Percentiles rank a stretch among this genome's conserved stretches.
phyloP scores from a whole-genome alignment of 2,888 invertebrate genomes.

The Rhingia campestris region DNA sequence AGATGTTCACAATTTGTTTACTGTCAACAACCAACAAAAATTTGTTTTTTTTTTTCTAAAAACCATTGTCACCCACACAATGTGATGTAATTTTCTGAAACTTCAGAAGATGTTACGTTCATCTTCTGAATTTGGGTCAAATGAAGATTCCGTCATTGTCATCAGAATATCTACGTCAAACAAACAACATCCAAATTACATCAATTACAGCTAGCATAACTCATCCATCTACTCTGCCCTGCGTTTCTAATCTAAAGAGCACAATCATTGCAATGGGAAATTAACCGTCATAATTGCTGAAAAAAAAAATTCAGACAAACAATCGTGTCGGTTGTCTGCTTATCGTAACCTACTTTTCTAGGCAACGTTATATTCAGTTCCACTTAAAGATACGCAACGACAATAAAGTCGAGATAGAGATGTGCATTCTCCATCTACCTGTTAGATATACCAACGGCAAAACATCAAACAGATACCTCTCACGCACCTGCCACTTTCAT shows the following conservation, averaged over 20 bases:
- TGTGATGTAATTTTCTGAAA: too few species aligned
- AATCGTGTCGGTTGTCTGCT: neutral
- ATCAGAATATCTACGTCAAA: too few species aligned
- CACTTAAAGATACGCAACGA: neutral
- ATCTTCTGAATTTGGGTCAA: constrained; percentile 8
- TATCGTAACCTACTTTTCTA: neutral
- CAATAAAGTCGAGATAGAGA: too few species aligned
- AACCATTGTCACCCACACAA: too few species aligned
- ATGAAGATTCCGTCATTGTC: neutral
- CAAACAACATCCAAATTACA: constrained; percentile 1
- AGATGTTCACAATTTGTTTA: too few species aligned
- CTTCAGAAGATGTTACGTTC: too few species aligned
- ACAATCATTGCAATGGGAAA: constrained; percentile 7
- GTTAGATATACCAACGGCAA: too few species aligned
- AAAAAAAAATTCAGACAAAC: neutral
- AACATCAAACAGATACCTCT: too few species aligned
- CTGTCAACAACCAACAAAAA: too few species aligned
- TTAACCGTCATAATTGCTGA: constrained; percentile 12
- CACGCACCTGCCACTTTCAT: constrained; percentile 26
- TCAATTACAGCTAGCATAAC: neutral
- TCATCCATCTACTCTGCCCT: constrained; percentile 5
- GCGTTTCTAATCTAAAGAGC: constrained; percentile 15
- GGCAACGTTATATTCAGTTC: constrained; percentile 1
- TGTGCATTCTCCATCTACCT: too few species aligned
- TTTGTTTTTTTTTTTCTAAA: too few species aligned